Conservation (phyloP, 92 coral and sea anemone species). For the Heteractis magnifica region DNA sequence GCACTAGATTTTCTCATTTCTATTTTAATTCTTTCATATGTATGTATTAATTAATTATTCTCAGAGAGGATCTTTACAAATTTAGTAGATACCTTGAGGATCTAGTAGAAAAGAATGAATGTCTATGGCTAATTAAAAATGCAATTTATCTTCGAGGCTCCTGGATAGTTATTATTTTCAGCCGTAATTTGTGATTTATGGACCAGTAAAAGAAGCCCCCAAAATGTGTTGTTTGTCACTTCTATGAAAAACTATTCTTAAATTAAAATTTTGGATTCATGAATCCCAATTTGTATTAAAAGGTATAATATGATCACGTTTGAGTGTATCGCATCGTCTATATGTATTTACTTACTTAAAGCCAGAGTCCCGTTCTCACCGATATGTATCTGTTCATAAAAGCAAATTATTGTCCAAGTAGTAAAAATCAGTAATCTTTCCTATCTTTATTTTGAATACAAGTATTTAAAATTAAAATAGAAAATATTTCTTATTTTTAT, state of each 20-base stretch:
- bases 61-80: background rate
- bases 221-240: background rate
- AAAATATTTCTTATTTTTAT: no score
- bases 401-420: background rate
- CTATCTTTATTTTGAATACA: background rate
- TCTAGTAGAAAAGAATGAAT: background rate
- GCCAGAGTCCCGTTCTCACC: background rate
- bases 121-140: conserved; percentile 6
- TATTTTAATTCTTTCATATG: background rate
- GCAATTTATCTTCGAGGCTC: conserved; percentile 5
- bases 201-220: background rate
- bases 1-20: background rate
- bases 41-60: background rate
- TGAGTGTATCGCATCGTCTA: background rate
- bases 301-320: background rate
- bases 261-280: background rate
- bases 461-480: no score
- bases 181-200: conserved; percentile 4
- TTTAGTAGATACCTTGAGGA: conserved; percentile 2
- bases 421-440: background rate
- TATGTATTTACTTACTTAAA: background rate
- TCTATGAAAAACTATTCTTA: background rate
- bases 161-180: conserved; percentile 7
- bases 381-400: background rate
- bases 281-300: background rate